These are phyloP conservation scores for Echinarachnius parma DNA, from an alignment of 53 echinoderm and acorn worm species.

Conservation along the genomic window DNA sequence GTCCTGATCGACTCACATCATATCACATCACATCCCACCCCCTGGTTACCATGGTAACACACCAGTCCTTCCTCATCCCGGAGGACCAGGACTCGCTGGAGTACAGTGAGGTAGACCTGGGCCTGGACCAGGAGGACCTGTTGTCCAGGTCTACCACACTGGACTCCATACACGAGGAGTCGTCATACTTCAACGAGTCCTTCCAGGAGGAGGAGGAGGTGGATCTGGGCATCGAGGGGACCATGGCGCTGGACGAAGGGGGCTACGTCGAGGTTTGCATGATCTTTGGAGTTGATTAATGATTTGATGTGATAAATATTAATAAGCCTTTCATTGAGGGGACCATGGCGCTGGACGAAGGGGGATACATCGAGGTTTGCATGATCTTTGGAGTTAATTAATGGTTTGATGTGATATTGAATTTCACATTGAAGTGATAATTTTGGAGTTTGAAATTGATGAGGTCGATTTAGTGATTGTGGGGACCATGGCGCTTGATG, in stretches of 20 bases:
- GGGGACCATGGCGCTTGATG: slow-evolving; percentile 5
- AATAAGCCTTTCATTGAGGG: too few relatives aligned
- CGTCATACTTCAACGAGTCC: slow-evolving; percentile 6
- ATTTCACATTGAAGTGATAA: too few relatives aligned
- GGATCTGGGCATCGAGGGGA: slow-evolving; percentile 28
- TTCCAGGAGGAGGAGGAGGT: slow-evolving; percentile 11
- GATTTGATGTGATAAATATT: too few relatives aligned
- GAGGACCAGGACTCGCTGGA: not conserved
- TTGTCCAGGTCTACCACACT: slow-evolving; percentile 12
- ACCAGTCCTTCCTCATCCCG: not conserved
- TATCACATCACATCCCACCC: not conserved
- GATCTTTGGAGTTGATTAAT: too few relatives aligned
- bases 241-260: not conserved
- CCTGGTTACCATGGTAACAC: not conserved
- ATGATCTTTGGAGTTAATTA: too few relatives aligned
- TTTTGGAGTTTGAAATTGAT: too few relatives aligned
- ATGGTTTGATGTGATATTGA: too few relatives aligned
- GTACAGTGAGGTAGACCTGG: slow-evolving; percentile 11
- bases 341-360: not conserved
- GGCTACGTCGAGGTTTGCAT: slow-evolving; percentile 23
- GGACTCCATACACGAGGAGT: slow-evolving; percentile 2
- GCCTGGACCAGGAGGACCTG: slow-evolving; percentile 21
- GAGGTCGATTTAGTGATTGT: slow-evolving; percentile 10
- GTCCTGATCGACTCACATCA: too few relatives aligned
- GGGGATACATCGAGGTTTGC: slow-evolving; percentile 15